Base-by-base conservation (phyloP, 1,140 invertebrate species). In the Acromyrmex charruanus region DNA sequence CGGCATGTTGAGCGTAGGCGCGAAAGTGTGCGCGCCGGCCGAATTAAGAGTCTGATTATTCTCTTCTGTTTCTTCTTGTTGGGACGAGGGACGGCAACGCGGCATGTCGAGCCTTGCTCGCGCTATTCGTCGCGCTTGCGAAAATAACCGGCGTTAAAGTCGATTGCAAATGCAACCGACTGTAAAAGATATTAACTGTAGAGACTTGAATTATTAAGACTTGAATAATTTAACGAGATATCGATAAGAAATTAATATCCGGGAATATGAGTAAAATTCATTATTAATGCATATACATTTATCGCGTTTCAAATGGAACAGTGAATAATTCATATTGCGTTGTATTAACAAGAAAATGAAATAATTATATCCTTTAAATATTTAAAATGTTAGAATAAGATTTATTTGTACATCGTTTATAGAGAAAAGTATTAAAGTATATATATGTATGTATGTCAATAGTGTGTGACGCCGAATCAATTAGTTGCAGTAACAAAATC, bases 41-140 rank as follows among this genome's bases (percentile, higher is more conserved):
- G 69, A 84, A 84, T 84, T 84, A 84, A 84, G 39, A 39, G 69
- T 84, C 80, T 84, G 69, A 84, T 84, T 81, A 81, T 71, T 81
- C 79, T 58, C 65, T 28, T 55, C 63, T 58, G 21, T 55, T 58
- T 84, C 55, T 84, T 31, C 25, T 61, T 74, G 35, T 21, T 4
- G 55, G 21, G 3, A 7, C 68, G 39, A 61, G 53, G 14, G 69
- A 35, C 31, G 31, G 31, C 31, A 6, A 35, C 0, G 18, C 21
- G 77, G 18, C 55, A 21, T 12, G 39, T 39, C 58, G 55, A 25
- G 55, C n/a, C n/a, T 4, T n/a, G 58, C 59, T 66, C 39, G 9
- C 18, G 63, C 61, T 58, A n/a, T 61, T 72, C 68, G 25, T 82
- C 55, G 80, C 79, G 53, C 28, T 65, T n/a, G 80, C 80, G 55